A percentile compares a stretch with the other conserved stretches of the same genome.
Evolutionary conservation across 2,113 vertebrate genomes (phyloP).

Genomic region (Colistium nudipinnis): DNA sequence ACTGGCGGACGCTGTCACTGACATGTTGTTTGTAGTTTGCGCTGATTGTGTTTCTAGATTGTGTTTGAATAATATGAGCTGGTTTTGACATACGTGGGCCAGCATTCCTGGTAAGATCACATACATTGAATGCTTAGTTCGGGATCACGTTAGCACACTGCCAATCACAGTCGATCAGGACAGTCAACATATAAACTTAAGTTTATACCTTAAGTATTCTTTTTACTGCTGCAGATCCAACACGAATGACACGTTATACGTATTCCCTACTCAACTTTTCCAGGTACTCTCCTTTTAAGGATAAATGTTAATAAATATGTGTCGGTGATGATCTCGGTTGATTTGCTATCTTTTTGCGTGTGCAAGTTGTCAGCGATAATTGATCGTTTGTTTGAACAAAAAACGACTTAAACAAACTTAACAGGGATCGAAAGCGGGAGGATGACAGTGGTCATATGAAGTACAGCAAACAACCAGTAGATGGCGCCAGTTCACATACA

Average conservation of each 20-base stretch:
- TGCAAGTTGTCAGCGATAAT: neutral
- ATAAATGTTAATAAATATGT: neutral
- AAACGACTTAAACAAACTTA: slow-evolving; percentile 7
- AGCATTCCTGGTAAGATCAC: neutral
- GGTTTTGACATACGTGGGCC: neutral
- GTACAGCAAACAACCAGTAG: slow-evolving; percentile 28
- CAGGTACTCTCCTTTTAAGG: neutral
- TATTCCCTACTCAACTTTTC: neutral
- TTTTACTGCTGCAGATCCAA: neutral
- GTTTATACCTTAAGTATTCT: neutral
- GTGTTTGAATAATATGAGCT: neutral
- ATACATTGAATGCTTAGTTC: neutral
- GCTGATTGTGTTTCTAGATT: neutral
- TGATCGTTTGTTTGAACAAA: neutral
- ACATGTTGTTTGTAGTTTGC: slow-evolving; percentile 1
- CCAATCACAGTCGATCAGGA: neutral
- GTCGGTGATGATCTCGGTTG: neutral
- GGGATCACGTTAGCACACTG: too few species aligned
- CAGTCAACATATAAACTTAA: neutral
- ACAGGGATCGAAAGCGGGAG: neutral
- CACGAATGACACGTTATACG: neutral
- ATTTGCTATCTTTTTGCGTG: neutral
- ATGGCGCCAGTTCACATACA: slow-evolving; percentile 26
- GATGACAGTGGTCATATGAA: neutral
- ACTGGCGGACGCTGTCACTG: neutral